phyloP scores from a whole-genome alignment of 2,888 invertebrate genomes.

The Abscondita cerata region DNA sequence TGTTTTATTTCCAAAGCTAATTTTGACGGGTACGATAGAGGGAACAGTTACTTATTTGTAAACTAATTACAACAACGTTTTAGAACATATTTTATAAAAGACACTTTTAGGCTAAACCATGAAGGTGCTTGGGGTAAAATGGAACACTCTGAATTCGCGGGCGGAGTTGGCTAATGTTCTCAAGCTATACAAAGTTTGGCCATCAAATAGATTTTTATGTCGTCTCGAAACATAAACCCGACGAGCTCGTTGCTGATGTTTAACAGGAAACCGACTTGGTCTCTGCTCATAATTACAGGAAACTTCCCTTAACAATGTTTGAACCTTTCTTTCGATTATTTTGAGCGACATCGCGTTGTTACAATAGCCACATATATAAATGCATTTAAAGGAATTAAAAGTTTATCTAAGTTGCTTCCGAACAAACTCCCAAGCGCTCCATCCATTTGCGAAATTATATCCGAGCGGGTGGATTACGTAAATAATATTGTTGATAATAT shows the following conservation, averaged over 20 bases:
- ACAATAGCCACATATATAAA: constrained; percentile 13
- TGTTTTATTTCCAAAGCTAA: constrained; percentile 1
- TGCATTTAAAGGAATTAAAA: constrained; percentile 14
- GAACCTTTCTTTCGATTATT: constrained; percentile 8
- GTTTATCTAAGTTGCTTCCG: not conserved
- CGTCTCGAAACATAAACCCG: constrained; percentile 46
- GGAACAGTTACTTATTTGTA: constrained; percentile 29
- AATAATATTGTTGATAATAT: constrained; percentile 11
- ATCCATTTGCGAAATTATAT: constrained; percentile 17
- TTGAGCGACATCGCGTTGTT: not conserved
- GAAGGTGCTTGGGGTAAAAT: constrained; percentile 29
- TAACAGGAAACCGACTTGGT: constrained; percentile 43
- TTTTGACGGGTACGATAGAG: constrained; percentile 20
- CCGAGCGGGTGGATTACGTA: constrained; percentile 5
- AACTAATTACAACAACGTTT: constrained; percentile 29
- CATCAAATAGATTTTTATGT: constrained; percentile 47
- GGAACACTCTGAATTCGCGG: constrained; percentile 32
- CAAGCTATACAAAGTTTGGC: constrained; percentile 42
- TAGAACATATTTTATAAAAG: constrained; percentile 26
- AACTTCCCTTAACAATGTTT: constrained; percentile 34
- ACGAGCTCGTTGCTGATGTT: constrained; percentile 39
- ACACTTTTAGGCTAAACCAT: constrained; percentile 28
- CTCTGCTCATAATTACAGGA: constrained; percentile 44
- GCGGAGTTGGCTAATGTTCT: constrained; percentile 40
- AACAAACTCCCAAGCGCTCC: constrained; percentile 15